Percentiles rank a stretch among this genome's conserved stretches.
Conservation (phyloP, 2,888 invertebrate genomes). For the Clostera curtula region DNA sequence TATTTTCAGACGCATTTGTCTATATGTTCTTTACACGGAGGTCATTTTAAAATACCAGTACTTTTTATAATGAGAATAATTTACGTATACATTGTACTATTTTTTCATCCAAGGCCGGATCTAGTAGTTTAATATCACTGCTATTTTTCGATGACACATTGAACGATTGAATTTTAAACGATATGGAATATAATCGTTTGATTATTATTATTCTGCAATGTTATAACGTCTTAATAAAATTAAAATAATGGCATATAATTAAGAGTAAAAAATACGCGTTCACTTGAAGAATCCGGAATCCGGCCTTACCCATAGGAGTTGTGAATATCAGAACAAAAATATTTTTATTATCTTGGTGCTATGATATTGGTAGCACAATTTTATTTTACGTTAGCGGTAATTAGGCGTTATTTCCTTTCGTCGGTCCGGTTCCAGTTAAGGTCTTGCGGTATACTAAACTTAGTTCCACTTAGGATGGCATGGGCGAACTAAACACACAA, state of each 20-base stretch:
- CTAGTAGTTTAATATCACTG: neutral
- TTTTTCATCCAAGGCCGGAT: constrained; percentile 4
- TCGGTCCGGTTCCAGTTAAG: constrained; percentile 29
- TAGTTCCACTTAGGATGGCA: constrained; percentile 45
- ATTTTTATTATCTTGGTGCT: constrained; percentile 56
- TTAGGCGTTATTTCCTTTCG: constrained; percentile 40
- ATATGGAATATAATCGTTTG: too few species aligned
- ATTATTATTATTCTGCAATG: too few species aligned
- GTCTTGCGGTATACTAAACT: constrained; percentile 17
- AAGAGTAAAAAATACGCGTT: too few species aligned
- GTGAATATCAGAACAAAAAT: constrained; percentile 55
- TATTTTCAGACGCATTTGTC: constrained; percentile 38
- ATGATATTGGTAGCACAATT: constrained; percentile 49
- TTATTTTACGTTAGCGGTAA: constrained; percentile 33
- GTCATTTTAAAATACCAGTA: constrained; percentile 16
- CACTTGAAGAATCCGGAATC: too few species aligned
- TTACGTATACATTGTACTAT: constrained; percentile 8
- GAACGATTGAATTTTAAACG: too few species aligned
- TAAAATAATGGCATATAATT: too few species aligned
- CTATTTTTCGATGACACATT: too few species aligned
- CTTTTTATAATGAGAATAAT: constrained; percentile 14
- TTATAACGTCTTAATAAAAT: too few species aligned
- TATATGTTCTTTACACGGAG: constrained; percentile 16
- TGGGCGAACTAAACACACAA: too few species aligned
- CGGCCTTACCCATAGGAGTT: constrained; percentile 32